Conservation (phyloP, 2,888 invertebrate genomes). For the Pyrrhia umbra region DNA sequence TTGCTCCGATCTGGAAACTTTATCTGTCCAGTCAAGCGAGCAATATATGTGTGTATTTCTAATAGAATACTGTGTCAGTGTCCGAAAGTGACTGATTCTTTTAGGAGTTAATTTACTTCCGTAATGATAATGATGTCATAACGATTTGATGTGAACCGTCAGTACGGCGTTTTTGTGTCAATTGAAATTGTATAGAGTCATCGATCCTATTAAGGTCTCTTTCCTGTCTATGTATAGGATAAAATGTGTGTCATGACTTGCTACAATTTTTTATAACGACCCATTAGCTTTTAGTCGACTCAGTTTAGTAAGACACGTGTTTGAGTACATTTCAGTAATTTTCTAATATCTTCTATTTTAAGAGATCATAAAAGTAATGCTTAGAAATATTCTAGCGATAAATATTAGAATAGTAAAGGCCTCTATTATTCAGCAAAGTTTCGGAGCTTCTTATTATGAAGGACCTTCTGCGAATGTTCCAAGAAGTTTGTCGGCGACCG, state of each 20-base stretch:
- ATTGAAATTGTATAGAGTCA: slow-evolving; percentile 65
- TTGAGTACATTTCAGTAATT: slow-evolving; percentile 10
- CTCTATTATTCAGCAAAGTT: slow-evolving; percentile 42
- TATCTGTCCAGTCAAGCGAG: slow-evolving; percentile 25
- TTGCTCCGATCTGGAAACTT: slow-evolving; percentile 11
- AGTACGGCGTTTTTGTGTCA: slow-evolving; percentile 66
- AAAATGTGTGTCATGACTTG: slow-evolving; percentile 63
- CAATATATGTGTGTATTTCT: slow-evolving; percentile 34
- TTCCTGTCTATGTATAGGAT: slow-evolving; percentile 63
- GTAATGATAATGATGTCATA: slow-evolving; percentile 56
- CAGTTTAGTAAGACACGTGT: slow-evolving; percentile 22
- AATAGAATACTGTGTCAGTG: slow-evolving; percentile 36
- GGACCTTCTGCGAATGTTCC: slow-evolving; percentile 17
- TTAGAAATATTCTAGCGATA: slow-evolving; percentile 34
- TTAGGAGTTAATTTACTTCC: slow-evolving; percentile 46
- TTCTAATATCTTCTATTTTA: not conserved
- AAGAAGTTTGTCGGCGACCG: slow-evolving; percentile 36
- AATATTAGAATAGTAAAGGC: slow-evolving; percentile 43
- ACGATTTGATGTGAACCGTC: slow-evolving; percentile 66
- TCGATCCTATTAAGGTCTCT: slow-evolving; percentile 67
- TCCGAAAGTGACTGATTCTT: slow-evolving; percentile 49
- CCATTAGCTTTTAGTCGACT: slow-evolving; percentile 52
- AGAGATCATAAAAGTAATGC: slow-evolving; percentile 25
- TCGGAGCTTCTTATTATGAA: slow-evolving; percentile 29
- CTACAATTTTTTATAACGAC: slow-evolving; percentile 57